Evolutionary conservation across 2,797 vertebrate species (phyloP), one percentile per base, ranked within the genome.

Genomic region (Schizothorax lantsangensis): DNA sequence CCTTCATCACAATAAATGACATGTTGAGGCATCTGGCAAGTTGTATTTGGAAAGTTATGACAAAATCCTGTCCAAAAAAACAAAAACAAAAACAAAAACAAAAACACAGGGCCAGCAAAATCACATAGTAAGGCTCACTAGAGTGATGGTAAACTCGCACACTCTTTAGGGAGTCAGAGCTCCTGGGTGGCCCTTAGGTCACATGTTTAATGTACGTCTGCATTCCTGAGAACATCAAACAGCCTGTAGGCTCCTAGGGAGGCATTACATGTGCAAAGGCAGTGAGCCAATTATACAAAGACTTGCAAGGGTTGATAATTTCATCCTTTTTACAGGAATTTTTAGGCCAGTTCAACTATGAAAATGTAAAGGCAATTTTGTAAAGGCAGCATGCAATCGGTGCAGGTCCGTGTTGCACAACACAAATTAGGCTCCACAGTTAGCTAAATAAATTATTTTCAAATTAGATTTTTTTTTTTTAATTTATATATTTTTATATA

Each of bases 171-270:
- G 84, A 54, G 79, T 88, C 79, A 69, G 49, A 81, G 45, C 79
- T 89, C 83, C 80, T 89, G 81, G 57, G 86, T 86, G 88, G 86
- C 83, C 88, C 79, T 49, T 52, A 72, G 79, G 79, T 87, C 86
- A 89, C 86, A 88, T 85, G 84, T 72, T 71, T 88, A 74, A 72
- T 38, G 68, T 79, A 69, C 43, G 47, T 54, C 79, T 52, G 77
- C 68, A 87, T 84, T 86, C 83, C 81, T 73, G 71, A 84, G 54
- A 74, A 77, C 74, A 77, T 86, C 85, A 86, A 86, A 81, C 79
- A 52, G 68, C 45, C 17, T 47, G 26, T 38, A 85, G 49, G 49
- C 38, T 79, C 77, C 38, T 21, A 79, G 4, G 15, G 23, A 79
- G 49, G 71, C 84, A 69, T 68, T 43, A 84, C 62, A 72, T 43